Percentiles rank a stretch among this genome's conserved stretches.
These are phyloP conservation scores for Speoplatyrhinus poulsoni DNA, from an alignment of 2,113 vertebrate genomes.

Conservation along the genomic window DNA sequence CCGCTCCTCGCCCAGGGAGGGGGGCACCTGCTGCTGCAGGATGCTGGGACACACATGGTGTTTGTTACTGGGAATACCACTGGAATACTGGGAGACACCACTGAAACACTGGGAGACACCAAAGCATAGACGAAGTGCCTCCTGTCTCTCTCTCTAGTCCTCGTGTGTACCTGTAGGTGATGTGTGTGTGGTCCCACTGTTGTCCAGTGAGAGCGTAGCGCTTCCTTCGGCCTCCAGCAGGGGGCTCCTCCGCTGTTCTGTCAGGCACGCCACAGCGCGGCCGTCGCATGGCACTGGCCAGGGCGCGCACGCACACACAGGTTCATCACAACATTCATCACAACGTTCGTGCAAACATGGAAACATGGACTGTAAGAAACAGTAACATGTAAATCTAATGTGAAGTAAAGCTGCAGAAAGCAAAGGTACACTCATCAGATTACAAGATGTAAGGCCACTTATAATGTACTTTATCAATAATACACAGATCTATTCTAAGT, in stretches of 20 bases:
- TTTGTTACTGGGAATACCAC: not conserved
- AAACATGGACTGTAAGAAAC: not conserved
- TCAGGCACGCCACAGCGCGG: constrained; percentile 93
- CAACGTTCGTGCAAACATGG: not conserved
- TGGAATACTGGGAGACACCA: too few species aligned
- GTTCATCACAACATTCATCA: not conserved
- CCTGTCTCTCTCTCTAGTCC: too few species aligned
- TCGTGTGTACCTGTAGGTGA: constrained; percentile 87
- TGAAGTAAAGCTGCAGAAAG: too few species aligned
- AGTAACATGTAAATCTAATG: too few species aligned
- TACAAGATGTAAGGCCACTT: too few species aligned
- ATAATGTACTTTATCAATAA: too few species aligned
- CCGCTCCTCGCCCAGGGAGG: constrained; percentile 79
- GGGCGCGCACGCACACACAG: not conserved
- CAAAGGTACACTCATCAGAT: too few species aligned
- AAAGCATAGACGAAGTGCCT: too few species aligned
- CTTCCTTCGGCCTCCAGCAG: constrained; percentile 78
- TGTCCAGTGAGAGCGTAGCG: constrained; percentile 87
- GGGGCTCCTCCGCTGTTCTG: constrained; percentile 73
- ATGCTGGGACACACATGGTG: constrained; percentile 72
- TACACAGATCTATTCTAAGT: too few species aligned
- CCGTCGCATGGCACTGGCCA: constrained; percentile 87
- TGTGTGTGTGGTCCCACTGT: constrained; percentile 84
- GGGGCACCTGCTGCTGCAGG: constrained; percentile 82
- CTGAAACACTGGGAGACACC: too few species aligned